phyloP scores from a whole-genome alignment of 2,797 vertebrate species.

The Rhinoraja longicauda region DNA sequence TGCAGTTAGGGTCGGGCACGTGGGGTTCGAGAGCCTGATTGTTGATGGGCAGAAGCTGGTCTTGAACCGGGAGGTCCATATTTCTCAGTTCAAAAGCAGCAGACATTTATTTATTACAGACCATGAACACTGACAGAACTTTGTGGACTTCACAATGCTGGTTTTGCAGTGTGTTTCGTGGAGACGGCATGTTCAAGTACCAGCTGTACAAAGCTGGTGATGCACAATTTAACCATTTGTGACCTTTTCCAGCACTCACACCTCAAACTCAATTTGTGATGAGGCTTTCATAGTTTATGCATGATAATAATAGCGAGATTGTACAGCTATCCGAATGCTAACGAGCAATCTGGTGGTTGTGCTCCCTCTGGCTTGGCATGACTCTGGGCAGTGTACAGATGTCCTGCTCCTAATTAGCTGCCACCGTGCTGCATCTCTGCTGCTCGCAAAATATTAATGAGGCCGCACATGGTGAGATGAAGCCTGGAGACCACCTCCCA shows the following conservation, averaged over 20 bases:
- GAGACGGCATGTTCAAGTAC: not conserved
- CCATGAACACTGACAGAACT: not conserved
- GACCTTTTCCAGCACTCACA: not conserved
- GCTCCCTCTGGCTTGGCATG: not conserved
- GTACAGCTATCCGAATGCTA: slow-evolving; percentile 9
- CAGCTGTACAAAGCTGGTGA: not conserved
- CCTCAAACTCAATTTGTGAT: slow-evolving; percentile 21
- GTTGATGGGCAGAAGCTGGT: too few relatives aligned
- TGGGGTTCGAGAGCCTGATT: too few relatives aligned
- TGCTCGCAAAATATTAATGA: slow-evolving; percentile 24
- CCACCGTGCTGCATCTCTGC: not conserved
- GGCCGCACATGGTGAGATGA: not conserved
- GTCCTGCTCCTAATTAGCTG: slow-evolving; percentile 17
- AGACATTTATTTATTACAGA: not conserved
- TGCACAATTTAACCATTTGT: not conserved
- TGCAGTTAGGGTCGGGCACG: too few relatives aligned
- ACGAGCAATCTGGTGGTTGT: not conserved
- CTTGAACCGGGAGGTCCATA: not conserved
- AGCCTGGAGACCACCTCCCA: not conserved
- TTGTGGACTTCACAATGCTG: not conserved
- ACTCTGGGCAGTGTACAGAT: not conserved
- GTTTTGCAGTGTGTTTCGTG: not conserved
- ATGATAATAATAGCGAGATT: not conserved
- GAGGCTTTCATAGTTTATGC: slow-evolving; percentile 22
- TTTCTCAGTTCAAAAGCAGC: not conserved